Percentiles rank a stretch among this genome's conserved stretches.
These are phyloP conservation scores for Pseudococcus jackbeardsleyi DNA, from an alignment of 2,888 invertebrate species.

Conservation along the genomic window DNA sequence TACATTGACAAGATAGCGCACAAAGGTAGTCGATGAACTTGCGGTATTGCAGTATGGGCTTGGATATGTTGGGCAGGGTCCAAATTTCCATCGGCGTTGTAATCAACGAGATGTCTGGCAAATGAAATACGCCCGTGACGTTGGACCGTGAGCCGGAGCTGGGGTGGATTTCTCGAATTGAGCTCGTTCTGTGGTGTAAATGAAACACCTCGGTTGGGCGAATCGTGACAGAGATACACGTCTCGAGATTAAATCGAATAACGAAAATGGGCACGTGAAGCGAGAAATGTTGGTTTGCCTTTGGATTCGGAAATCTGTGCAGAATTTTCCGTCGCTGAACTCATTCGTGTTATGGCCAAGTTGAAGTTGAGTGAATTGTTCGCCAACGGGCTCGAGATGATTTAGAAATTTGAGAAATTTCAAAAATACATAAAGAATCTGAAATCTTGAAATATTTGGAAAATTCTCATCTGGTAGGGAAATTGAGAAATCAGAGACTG, in stretches of 20 bases:
- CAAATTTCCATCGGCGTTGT: background rate
- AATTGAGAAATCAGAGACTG: no score
- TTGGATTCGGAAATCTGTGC: background rate
- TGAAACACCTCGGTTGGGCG: background rate
- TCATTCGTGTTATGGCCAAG: no score
- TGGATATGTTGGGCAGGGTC: background rate
- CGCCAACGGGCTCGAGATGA: no score
- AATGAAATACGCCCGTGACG: no score
- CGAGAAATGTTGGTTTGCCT: background rate
- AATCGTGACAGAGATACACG: background rate
- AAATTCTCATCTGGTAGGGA: no score
- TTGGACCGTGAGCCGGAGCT: no score
- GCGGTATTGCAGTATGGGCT: background rate
- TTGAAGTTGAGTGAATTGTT: no score
- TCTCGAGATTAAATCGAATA: background rate
- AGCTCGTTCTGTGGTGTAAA: background rate
- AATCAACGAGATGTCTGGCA: no score
- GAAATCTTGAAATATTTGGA: no score
- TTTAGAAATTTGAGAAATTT: no score
- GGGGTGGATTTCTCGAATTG: no score
- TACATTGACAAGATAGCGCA: background rate
- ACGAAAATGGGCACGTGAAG: background rate
- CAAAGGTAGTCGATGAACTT: background rate
- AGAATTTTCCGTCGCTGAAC: background rate
- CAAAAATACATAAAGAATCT: no score